Base-by-base conservation (phyloP, 64 coral and sea anemone species). In the Hydrozoanthus tunicans region DNA sequence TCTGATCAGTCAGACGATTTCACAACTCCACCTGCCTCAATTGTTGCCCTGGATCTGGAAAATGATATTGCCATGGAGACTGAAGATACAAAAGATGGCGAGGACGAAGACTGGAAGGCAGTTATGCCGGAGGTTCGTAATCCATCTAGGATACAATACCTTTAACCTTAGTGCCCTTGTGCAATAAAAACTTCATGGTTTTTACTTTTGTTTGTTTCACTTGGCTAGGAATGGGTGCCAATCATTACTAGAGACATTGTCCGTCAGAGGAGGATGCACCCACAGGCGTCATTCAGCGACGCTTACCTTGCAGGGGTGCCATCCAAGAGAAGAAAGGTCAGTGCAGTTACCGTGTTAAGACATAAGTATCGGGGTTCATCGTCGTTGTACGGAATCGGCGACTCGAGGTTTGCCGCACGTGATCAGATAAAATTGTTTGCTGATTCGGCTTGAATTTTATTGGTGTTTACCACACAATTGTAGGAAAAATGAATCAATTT, bases 221-320 rank as follows among this genome's bases (percentile, higher is more conserved):
- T 52, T 6, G 14, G 52, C 6, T 11, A 98, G 96, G 96, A 98
- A 6, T 98, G 96, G 96, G 92, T 98, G 4, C 96, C 96, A 0
- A 93, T 98, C 1, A 95, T 98, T 65, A 90, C 91, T 43, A 85
- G 90, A 77, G 96, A 98, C 43, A 94, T 98, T 17, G 90, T 98
- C 51, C 78, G 90, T 7, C 96, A 98, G 64, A 82, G 91, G 62
- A 68, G 96, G 72, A 64, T 98, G 11, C 92, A 92, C 4, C 82
- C 86, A 10, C 96, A 98, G 64, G 91, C 93, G 24, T 91, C 96
- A 17, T 95, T 95, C 77, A 98, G 96, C 62, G 96, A 98, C 86
- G 96, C 94, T 24, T 98, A 98, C 81, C 80, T 98, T n/a, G 93
- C 82, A n/a, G 96, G 96, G 5, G 78, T 93, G 13, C 96, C 96